Evolutionary conservation across 2,797 vertebrate species (phyloP).

Genomic region (Aphelocoma californica): DNA sequence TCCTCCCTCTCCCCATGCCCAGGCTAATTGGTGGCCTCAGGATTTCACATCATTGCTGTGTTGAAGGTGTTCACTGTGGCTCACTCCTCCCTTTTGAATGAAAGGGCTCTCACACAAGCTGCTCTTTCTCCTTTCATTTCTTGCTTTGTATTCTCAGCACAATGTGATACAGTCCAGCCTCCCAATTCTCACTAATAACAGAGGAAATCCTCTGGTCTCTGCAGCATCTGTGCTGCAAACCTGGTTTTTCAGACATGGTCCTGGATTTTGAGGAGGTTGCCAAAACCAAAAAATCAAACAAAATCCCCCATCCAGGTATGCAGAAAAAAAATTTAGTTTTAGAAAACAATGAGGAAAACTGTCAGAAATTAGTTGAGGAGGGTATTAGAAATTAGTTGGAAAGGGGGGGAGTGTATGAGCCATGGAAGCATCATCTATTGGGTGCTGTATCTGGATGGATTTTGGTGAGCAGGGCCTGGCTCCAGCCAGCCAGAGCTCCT

Average conservation of each 20-base stretch:
- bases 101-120: background rate
- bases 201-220: background rate
- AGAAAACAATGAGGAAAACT: background rate
- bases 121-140: constrained; percentile 39
- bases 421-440: background rate
- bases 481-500: background rate
- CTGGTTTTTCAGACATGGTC: background rate
- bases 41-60: background rate
- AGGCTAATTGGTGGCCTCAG: background rate
- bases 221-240: background rate
- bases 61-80: background rate
- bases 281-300: background rate
- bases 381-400: background rate
- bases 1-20: background rate
- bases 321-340: background rate
- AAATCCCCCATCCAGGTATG: fast-evolving
- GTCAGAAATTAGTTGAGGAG: background rate
- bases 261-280: background rate
- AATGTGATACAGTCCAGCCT: background rate
- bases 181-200: background rate
- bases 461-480: background rate
- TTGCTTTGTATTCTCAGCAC: background rate
- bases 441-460: background rate
- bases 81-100: background rate
- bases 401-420: background rate